phyloP scores from a whole-genome alignment of 2,113 vertebrate species.

The Fregata magnificens region DNA sequence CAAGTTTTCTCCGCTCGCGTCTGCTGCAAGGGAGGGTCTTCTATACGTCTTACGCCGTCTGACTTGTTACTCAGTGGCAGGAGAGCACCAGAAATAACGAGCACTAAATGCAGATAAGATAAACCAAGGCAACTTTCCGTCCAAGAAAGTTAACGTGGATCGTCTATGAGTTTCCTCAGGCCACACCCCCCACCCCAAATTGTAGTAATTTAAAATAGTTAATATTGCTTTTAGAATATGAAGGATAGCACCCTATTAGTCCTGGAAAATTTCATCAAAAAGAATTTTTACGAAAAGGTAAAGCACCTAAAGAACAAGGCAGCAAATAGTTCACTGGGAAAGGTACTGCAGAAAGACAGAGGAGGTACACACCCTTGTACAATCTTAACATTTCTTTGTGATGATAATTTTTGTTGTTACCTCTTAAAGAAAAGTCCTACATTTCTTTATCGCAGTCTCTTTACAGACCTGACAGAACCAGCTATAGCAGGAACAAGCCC shows the following conservation, averaged over 20 bases:
- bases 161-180: not conserved
- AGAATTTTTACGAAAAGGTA: not conserved
- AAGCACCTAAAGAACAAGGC: not conserved
- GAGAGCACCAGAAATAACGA: not conserved
- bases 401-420: not conserved
- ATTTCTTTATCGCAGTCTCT: not conserved
- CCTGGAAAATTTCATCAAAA: not conserved
- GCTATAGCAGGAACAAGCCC: not conserved
- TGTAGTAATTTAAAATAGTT: not conserved
- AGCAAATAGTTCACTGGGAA: not conserved
- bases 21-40: not conserved
- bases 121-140: not conserved
- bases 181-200: too few relatives aligned
- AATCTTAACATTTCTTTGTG: not conserved
- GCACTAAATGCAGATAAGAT: not conserved
- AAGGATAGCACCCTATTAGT: not conserved
- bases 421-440: not conserved
- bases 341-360: not conserved
- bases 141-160: not conserved
- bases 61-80: not conserved
- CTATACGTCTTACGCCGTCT: not conserved
- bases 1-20: not conserved
- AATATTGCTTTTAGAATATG: not conserved
- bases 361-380: fast-evolving
- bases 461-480: not conserved